These are phyloP conservation scores for Rhizoglyphus robini DNA, from an alignment of 1,140 invertebrate genomes.

Conservation along the genomic window DNA sequence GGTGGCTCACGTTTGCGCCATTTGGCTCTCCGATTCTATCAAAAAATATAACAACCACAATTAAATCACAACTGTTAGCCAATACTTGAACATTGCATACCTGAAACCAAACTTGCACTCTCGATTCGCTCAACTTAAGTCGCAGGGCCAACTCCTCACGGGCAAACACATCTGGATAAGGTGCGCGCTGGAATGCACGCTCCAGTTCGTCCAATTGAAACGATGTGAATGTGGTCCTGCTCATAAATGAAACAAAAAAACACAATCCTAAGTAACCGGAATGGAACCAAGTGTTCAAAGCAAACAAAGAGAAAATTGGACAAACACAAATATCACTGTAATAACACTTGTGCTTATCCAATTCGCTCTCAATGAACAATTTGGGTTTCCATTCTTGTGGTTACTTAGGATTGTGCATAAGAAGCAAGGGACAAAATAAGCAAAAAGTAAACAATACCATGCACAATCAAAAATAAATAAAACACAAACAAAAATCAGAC, in stretches of 20 bases:
- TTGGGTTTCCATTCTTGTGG: not conserved
- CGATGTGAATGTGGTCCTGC: constrained; percentile 86
- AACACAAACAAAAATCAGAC: not conserved
- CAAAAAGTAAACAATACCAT: not conserved
- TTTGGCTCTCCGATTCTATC: constrained; percentile 91
- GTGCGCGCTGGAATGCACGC: constrained; percentile 78
- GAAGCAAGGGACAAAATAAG: not conserved
- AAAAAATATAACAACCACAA: constrained; percentile 36
- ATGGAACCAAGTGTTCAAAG: not conserved
- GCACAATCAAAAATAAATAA: not conserved
- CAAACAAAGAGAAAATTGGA: not conserved
- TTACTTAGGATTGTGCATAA: constrained; percentile 12
- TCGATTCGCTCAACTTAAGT: constrained; percentile 73
- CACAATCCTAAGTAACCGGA: constrained; percentile 11
- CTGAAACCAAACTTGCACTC: constrained; percentile 58
- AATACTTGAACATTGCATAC: not conserved
- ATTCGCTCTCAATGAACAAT: not conserved
- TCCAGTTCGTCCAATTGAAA: constrained; percentile 90
- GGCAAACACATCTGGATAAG: constrained; percentile 92
- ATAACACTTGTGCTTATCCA: not conserved
- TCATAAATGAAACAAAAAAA: not conserved
- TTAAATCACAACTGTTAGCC: constrained; percentile 1
- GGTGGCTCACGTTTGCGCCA: constrained; percentile 96
- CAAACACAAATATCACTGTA: not conserved
- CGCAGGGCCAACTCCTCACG: constrained; percentile 73